Evolutionary conservation across 2,797 vertebrate species (phyloP).

Genomic region (Leucoraja ocellata): DNA sequence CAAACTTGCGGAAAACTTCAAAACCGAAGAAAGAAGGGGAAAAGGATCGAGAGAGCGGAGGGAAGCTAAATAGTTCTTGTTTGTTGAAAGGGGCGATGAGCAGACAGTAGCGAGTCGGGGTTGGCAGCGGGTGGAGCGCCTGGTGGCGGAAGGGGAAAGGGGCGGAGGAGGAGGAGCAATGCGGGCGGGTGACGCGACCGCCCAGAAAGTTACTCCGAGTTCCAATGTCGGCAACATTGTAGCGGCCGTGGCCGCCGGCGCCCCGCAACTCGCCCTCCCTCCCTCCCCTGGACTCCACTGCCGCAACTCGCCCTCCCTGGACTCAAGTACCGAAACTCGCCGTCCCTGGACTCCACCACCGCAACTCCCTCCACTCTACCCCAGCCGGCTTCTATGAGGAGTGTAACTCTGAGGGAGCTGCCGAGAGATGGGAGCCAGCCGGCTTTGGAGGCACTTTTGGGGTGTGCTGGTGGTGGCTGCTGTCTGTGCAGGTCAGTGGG

Average conservation of each 20-base stretch:
- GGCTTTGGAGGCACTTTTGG: not conserved
- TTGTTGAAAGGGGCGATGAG: no score
- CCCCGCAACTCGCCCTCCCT: not conserved
- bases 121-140: no score
- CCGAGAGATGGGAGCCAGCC: slow-evolving; percentile 25
- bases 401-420: not conserved
- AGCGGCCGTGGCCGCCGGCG: not conserved
- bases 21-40: not conserved
- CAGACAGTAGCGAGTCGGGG: no score
- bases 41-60: no score
- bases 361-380: no score
- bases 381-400: slow-evolving; percentile 5
- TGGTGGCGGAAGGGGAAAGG: not conserved
- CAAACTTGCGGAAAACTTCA: not conserved
- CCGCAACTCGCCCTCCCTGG: no score
- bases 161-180: not conserved
- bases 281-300: no score
- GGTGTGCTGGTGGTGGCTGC: not conserved
- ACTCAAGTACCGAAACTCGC: no score
- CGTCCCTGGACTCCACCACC: no score
- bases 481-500: slow-evolving; percentile 24
- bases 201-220: not conserved
- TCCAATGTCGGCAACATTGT: slow-evolving; percentile 26
- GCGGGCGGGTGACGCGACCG: not conserved
- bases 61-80: no score